phyloP scores from a whole-genome alignment of 2,113 vertebrate genomes.

The Actenoides lindsayi region DNA sequence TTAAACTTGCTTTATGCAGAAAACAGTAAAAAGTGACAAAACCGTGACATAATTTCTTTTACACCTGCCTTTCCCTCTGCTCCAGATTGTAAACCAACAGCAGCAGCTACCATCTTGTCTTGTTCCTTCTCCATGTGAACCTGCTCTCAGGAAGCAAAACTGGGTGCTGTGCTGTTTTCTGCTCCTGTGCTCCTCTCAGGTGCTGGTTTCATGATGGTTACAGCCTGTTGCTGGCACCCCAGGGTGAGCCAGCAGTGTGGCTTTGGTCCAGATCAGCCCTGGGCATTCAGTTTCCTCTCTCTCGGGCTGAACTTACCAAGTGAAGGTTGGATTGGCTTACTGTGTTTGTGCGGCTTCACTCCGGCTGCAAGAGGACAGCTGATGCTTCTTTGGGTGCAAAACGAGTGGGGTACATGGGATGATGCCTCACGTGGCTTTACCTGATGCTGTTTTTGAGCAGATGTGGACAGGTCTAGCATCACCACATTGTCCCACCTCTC shows the following conservation, averaged over 20 bases:
- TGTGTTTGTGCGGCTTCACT: background rate
- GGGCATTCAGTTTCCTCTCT: background rate
- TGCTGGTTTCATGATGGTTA: background rate
- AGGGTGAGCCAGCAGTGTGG: background rate
- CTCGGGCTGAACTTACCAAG: rapidly evolving
- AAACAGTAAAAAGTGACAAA: background rate
- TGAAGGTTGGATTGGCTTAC: background rate
- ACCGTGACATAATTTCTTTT: background rate
- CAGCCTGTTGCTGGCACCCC: rapidly evolving
- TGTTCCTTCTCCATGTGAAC: background rate
- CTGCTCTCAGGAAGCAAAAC: background rate
- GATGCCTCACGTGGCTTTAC: background rate
- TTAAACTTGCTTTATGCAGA: background rate
- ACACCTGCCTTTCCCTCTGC: background rate
- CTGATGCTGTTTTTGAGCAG: background rate
- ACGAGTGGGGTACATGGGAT: background rate
- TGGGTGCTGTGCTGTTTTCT: background rate
- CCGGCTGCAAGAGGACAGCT: rapidly evolving
- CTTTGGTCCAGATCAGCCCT: background rate
- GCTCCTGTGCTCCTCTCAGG: background rate
- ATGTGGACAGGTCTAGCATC: rapidly evolving
- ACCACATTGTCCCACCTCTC: rapidly evolving
- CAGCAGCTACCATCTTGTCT: background rate
- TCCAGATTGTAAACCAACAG: background rate
- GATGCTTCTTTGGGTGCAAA: rapidly evolving